These are phyloP conservation scores for Congeria kusceri DNA, from an alignment of 2,888 invertebrate genomes.

Conservation along the genomic window DNA sequence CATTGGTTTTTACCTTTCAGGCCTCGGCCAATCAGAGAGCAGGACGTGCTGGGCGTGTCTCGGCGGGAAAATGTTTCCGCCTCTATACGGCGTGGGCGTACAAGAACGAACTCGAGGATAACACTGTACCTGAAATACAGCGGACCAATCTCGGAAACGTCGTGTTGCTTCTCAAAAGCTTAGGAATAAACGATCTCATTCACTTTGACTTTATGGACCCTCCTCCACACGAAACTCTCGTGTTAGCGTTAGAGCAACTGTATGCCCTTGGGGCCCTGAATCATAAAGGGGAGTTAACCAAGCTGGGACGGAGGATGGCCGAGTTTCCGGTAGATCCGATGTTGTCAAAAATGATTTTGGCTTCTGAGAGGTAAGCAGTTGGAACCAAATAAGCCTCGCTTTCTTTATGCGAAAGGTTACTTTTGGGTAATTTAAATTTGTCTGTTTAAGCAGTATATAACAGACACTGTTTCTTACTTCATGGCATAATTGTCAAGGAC, in stretches of 20 bases:
- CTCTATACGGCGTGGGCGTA: conserved; percentile 99
- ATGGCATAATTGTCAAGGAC: no score
- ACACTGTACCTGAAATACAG: conserved; percentile 99
- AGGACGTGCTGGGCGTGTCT: conserved; percentile 97
- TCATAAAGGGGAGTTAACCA: conserved; percentile 98
- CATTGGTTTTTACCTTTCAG: conserved; percentile 63
- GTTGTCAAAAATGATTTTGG: conserved; percentile 99
- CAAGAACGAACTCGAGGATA: conserved; percentile 98
- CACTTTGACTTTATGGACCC: conserved; percentile 99
- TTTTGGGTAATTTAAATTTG: no score
- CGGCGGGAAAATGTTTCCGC: conserved; percentile 97
- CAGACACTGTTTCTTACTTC: no score
- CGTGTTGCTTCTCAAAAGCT: conserved; percentile 97
- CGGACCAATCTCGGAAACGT: conserved; percentile 99
- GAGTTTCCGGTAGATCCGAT: conserved; percentile 99
- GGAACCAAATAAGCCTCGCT: no score
- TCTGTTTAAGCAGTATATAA: no score
- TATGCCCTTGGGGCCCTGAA: conserved; percentile 99
- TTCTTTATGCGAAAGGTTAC: no score
- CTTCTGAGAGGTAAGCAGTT: conserved; percentile 93
- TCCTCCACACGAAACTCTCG: conserved; percentile 89
- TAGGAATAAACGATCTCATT: conserved; percentile 98
- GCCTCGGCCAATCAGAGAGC: conserved; percentile 98
- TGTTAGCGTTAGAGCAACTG: conserved; percentile 97
- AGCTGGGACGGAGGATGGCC: conserved; percentile 98